Percentiles rank a stretch among this genome's conserved stretches.
Conservation (phyloP, 2,888 invertebrate genomes). For the Gibbula magus region DNA sequence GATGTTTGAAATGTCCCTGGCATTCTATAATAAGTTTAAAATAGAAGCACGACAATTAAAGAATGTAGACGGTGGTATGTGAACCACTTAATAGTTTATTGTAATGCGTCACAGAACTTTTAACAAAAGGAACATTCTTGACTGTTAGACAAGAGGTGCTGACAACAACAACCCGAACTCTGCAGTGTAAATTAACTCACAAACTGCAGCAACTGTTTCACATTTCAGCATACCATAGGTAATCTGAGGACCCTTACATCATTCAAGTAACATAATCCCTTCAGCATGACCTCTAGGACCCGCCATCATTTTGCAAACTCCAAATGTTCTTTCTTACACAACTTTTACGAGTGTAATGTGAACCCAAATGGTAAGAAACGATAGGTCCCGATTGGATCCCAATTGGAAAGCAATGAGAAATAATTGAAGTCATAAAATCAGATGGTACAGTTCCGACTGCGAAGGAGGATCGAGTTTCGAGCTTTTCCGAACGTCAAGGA, state of each 20-base stretch:
- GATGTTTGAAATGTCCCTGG: too few relatives aligned
- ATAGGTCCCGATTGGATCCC: neutral
- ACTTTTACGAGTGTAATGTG: constrained; percentile 1
- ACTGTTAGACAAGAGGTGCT: too few relatives aligned
- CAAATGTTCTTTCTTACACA: neutral
- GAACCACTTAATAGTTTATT: too few relatives aligned
- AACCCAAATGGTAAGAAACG: neutral
- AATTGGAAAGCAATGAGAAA: constrained; percentile 1
- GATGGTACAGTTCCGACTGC: neutral
- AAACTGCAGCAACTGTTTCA: too few relatives aligned
- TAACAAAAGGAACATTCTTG: too few relatives aligned
- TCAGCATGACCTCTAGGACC: neutral
- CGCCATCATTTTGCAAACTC: neutral
- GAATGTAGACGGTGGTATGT: too few relatives aligned
- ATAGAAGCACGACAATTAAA: too few relatives aligned
- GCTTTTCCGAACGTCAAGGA: neutral
- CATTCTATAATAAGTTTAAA: too few relatives aligned
- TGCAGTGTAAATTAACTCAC: too few relatives aligned
- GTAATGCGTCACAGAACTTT: too few relatives aligned
- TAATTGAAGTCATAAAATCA: constrained; percentile 9
- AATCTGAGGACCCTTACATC: neutral
- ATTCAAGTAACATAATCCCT: neutral
- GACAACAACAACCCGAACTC: too few relatives aligned
- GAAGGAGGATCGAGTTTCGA: constrained; percentile 15
- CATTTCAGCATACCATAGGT: neutral